Evolutionary conservation across 2,113 vertebrate species (phyloP).

Genomic region (Spea bombifrons): DNA sequence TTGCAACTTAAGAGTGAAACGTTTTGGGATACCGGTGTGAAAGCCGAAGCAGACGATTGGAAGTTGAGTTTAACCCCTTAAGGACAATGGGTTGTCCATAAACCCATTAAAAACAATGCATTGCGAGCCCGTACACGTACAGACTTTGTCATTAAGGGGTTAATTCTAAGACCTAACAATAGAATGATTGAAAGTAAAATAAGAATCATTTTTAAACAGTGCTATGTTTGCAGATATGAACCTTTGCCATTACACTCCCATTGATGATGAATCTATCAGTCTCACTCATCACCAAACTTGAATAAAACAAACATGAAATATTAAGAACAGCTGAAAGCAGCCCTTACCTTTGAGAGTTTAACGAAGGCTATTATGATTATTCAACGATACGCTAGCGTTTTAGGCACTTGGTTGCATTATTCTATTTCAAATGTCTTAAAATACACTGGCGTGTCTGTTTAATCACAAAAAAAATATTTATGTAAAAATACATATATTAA

Average conservation of each 20-base stretch:
- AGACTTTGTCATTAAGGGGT: too few species aligned
- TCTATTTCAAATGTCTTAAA: slow-evolving; percentile 48
- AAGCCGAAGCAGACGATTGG: too few species aligned
- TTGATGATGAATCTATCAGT: slow-evolving; percentile 17
- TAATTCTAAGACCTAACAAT: too few species aligned
- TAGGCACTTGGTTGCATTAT: slow-evolving; percentile 52
- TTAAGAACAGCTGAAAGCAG: slow-evolving; percentile 36
- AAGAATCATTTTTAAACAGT: too few species aligned
- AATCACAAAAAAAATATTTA: slow-evolving; percentile 47
- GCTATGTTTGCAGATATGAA: too few species aligned
- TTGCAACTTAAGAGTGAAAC: too few species aligned
- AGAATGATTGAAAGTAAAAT: too few species aligned
- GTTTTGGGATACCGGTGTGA: too few species aligned
- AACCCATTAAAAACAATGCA: too few species aligned
- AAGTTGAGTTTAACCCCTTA: too few species aligned
- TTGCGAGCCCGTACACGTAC: too few species aligned
- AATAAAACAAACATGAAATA: slow-evolving; percentile 41
- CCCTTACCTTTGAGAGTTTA: slow-evolving; percentile 40
- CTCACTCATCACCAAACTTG: slow-evolving; percentile 34
- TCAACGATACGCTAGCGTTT: slow-evolving; percentile 44
- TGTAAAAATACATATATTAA: slow-evolving; percentile 52
- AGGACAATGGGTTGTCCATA: too few species aligned
- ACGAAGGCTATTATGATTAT: slow-evolving; percentile 28
- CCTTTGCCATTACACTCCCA: background rate
- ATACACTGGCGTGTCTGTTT: slow-evolving; percentile 46